phyloP scores from a whole-genome alignment of 2,888 invertebrate species.

The Brachyopa scutellaris region DNA sequence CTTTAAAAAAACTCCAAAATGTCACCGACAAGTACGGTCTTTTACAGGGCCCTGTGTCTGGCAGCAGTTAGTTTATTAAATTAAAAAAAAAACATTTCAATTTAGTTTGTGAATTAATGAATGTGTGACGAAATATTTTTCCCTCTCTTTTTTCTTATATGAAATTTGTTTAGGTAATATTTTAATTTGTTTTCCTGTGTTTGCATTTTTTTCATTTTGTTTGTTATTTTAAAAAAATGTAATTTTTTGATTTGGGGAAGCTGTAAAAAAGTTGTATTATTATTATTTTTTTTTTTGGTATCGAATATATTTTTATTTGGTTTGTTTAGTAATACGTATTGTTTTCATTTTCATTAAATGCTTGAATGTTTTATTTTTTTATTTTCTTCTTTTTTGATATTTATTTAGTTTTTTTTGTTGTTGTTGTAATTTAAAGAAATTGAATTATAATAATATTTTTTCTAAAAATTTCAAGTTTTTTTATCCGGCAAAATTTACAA shows the following conservation, averaged over 20 bases:
- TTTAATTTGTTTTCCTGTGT: slow-evolving; percentile 10
- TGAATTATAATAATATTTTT: slow-evolving; percentile 30
- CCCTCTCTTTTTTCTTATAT: not conserved
- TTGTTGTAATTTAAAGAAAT: slow-evolving; percentile 56
- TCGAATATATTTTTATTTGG: slow-evolving; percentile 20
- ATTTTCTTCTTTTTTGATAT: slow-evolving; percentile 23
- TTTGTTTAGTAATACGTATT: slow-evolving; percentile 43
- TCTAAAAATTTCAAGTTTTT: slow-evolving; percentile 15
- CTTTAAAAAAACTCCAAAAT: too few relatives aligned
- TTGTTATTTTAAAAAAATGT: slow-evolving; percentile 27
- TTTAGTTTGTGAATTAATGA: not conserved
- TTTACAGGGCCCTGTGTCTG: too few relatives aligned
- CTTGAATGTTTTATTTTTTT: slow-evolving; percentile 36
- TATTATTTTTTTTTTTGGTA: slow-evolving; percentile 25
- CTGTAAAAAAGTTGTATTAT: slow-evolving; percentile 51
- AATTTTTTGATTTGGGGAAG: slow-evolving; percentile 36
- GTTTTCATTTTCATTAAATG: slow-evolving; percentile 57
- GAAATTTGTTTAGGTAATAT: slow-evolving; percentile 18
- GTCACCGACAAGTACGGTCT: too few relatives aligned
- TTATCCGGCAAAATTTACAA: slow-evolving; percentile 31
- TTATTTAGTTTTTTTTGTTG: slow-evolving; percentile 51
- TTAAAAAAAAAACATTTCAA: not conserved
- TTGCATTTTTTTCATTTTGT: slow-evolving; percentile 24
- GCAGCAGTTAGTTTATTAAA: not conserved
- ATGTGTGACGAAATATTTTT: not conserved